Evolutionary conservation across 1,140 invertebrate species (phyloP), one percentile per base, ranked within the genome.

Genomic region (Achatina immaculata): DNA sequence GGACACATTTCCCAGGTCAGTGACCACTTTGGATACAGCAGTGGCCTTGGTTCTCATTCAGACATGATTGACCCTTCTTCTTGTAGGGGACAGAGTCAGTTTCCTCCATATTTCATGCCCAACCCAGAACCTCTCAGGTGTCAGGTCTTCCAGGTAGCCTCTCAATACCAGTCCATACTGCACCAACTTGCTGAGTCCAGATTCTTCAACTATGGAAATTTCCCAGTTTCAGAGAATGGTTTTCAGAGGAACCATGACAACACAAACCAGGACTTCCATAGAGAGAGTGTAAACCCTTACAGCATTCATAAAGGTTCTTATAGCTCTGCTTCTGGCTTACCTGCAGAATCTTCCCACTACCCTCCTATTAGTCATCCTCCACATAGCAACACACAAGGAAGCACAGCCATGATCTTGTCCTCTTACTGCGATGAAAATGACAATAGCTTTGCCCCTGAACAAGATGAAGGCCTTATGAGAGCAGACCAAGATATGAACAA

Each of bases 71-170:
- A 45, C 9, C 28, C 45, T 7, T 14, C 43, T 2, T 38, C 72
- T 31, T 34, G n/a, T 51, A 21, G 24, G 1, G 31, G 28, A 11
- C 72, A 74, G 45, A 36, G 31, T 51, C 72, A 74, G 31, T 16
- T 74, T 36, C 43, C 72, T 19, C 31, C 72, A 45, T 74, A 74
- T 28, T 43, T 51, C 11, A 31, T 74, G 2, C 9, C 72, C 45
- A 74, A 36, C 28, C 72, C 16, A 7, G 72, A 74, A 74, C 72
- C 72, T 16, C 48, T 74, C 3, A 21, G 72, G 16, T n/a, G 36
- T 36, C 72, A 74, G 45, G 72, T 74, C 28, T 74, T 51, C 45
- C 72, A 74, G 31, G 51, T 74, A 43, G 72, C 72, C 21, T 74
- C 72, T 21, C 72, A 74, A 43, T 74, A 74, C 42, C 72, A 74